Evolutionary conservation across 1,140 invertebrate species (phyloP).

Genomic region (Drosophila ananassae): DNA sequence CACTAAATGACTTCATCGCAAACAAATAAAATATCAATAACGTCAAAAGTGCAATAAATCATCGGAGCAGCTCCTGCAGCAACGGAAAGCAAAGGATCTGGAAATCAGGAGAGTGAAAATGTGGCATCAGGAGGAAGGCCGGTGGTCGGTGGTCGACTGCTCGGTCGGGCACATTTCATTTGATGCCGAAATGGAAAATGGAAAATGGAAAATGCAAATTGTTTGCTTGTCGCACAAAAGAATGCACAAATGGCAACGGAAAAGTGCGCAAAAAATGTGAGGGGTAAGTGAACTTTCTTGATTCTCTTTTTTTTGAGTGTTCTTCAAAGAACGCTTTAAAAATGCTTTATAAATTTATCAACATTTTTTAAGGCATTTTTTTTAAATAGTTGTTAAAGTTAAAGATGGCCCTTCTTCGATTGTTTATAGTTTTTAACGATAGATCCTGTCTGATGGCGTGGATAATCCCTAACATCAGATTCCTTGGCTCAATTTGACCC

Average conservation of each 20-base stretch:
- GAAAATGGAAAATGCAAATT: conserved; percentile 79
- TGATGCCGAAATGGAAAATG: conserved; percentile 72
- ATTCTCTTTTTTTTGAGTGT: background rate
- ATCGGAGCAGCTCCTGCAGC: conserved; percentile 34
- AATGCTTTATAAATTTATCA: background rate
- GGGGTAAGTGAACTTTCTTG: background rate
- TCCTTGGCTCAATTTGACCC: background rate
- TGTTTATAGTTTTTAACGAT: no score
- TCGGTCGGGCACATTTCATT: conserved; percentile 47
- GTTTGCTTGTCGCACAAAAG: conserved; percentile 64
- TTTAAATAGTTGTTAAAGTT: no score
- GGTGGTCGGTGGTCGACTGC: background rate
- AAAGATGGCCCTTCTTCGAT: no score
- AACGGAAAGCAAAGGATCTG: no score
- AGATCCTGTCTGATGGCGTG: no score
- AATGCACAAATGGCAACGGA: conserved; percentile 63
- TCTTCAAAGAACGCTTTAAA: background rate
- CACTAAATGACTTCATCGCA: conserved; percentile 70
- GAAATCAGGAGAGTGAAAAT: background rate
- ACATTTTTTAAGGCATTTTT: no score
- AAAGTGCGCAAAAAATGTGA: background rate
- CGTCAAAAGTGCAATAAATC: conserved; percentile 72
- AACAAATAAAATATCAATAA: conserved; percentile 79
- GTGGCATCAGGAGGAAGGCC: background rate
- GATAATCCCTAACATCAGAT: no score